phyloP scores from a whole-genome alignment of 2,888 invertebrate genomes.

The Drosophila histrio region DNA sequence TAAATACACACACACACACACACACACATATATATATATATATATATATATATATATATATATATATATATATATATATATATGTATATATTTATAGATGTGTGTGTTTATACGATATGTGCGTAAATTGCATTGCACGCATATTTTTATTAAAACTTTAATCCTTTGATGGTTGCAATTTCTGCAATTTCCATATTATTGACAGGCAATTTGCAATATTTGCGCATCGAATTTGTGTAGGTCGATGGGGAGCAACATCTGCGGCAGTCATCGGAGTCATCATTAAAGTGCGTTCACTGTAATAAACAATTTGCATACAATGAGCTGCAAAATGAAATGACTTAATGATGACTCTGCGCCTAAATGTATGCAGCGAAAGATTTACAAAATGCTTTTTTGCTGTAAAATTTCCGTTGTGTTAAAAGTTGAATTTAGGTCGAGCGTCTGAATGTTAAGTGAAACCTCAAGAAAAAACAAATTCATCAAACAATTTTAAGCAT shows the following conservation, averaged over 20 bases:
- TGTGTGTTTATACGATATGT: not conserved
- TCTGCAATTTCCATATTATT: slow-evolving; percentile 61
- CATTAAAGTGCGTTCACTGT: slow-evolving; percentile 42
- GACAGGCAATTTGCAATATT: slow-evolving; percentile 68
- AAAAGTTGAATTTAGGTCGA: slow-evolving; percentile 18
- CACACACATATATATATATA: not conserved
- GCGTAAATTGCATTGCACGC: slow-evolving; percentile 10
- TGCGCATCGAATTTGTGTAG: slow-evolving; percentile 38
- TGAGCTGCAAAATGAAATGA: slow-evolving; percentile 13
- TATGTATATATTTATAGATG: not conserved
- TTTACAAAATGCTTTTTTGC: not conserved
- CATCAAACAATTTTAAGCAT: not conserved
- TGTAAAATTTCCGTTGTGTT: not conserved
- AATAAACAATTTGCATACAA: slow-evolving; percentile 51
- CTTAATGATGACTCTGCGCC: slow-evolving; percentile 21
- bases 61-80: slow-evolving; percentile 9
- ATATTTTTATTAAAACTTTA: slow-evolving; percentile 38
- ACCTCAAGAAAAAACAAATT: slow-evolving; percentile 3
- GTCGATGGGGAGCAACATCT: slow-evolving; percentile 14
- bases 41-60: slow-evolving; percentile 16
- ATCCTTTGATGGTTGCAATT: slow-evolving; percentile 55
- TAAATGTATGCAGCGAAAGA: slow-evolving; percentile 9
- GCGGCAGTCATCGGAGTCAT: slow-evolving; percentile 2
- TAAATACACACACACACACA: slow-evolving; percentile 12
- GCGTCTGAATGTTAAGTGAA: not conserved